A percentile compares a stretch with the other conserved stretches of the same genome.
Evolutionary conservation across 2,113 vertebrate genomes (phyloP).

Genomic region (Caretta caretta): DNA sequence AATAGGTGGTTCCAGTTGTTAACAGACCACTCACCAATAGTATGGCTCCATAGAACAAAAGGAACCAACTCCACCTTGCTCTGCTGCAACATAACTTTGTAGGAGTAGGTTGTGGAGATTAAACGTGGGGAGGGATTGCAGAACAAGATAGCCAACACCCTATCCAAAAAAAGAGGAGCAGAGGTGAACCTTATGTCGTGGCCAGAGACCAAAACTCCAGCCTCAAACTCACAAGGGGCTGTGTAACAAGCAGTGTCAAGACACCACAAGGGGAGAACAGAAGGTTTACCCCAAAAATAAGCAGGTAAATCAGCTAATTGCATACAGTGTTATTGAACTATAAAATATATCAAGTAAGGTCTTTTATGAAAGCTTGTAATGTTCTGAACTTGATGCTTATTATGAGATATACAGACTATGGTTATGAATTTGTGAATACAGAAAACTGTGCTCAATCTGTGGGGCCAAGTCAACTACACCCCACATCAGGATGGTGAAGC

Average conservation of each 20-base stretch:
- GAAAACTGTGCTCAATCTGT: background rate
- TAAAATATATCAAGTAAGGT: background rate
- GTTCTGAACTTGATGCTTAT: background rate
- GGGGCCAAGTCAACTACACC: background rate
- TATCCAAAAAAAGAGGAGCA: background rate
- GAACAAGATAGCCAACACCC: background rate
- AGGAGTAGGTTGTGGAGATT: background rate
- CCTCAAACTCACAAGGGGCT: background rate
- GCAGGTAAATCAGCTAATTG: background rate
- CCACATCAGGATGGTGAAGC: background rate
- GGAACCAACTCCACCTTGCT: background rate
- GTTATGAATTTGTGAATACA: background rate
- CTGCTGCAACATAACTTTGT: background rate
- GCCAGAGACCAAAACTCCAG: background rate
- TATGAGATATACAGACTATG: background rate
- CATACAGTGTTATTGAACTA: background rate
- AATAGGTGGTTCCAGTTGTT: background rate
- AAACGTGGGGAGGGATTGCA: background rate
- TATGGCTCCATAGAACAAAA: background rate
- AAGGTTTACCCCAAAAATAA: background rate
- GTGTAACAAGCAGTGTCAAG: background rate
- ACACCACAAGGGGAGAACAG: background rate
- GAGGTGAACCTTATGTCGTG: background rate
- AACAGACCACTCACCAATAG: background rate
- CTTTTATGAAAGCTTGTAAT: background rate